phyloP scores from a whole-genome alignment of 2,888 invertebrate species.

The Stenurella melanura region DNA sequence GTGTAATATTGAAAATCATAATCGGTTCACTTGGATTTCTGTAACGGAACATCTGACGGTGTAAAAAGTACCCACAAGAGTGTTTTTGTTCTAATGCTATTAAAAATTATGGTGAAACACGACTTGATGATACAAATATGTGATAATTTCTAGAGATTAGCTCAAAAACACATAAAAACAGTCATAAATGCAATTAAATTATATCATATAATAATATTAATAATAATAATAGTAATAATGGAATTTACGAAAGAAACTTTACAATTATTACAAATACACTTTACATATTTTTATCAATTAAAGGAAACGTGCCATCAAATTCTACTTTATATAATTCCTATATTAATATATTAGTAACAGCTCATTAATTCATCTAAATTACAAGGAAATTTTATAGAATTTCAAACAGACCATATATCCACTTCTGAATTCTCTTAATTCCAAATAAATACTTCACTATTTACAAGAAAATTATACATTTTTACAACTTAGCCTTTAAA shows the following conservation, averaged over 20 bases:
- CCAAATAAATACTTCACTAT: slow-evolving; percentile 61
- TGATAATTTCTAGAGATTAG: slow-evolving; percentile 63
- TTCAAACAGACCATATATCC: slow-evolving; percentile 51
- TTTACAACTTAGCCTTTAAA: slow-evolving; percentile 52
- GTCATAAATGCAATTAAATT: slow-evolving; percentile 67
- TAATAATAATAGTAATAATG: slow-evolving; percentile 59
- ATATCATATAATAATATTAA: slow-evolving; percentile 56
- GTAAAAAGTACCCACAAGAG: slow-evolving; percentile 47
- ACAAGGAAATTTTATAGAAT: slow-evolving; percentile 46
- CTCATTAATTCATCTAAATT: slow-evolving; percentile 49
- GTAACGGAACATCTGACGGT: slow-evolving; percentile 34
- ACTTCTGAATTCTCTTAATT: slow-evolving; percentile 57
- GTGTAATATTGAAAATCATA: too few relatives aligned
- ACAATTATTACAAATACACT: slow-evolving; percentile 69
- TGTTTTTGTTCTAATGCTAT: slow-evolving; percentile 62
- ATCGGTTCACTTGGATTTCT: neutral
- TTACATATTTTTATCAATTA: slow-evolving; percentile 61
- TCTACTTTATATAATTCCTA: slow-evolving; percentile 64
- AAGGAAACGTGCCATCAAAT: slow-evolving; percentile 67
- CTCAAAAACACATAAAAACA: slow-evolving; percentile 68
- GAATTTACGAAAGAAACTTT: slow-evolving; percentile 68
- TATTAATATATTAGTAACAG: slow-evolving; percentile 48
- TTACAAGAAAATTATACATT: slow-evolving; percentile 59
- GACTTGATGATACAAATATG: slow-evolving; percentile 57
- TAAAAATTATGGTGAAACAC: slow-evolving; percentile 52